phyloP scores from a whole-genome alignment of 1,140 invertebrate genomes.

The Papilio helenus region DNA sequence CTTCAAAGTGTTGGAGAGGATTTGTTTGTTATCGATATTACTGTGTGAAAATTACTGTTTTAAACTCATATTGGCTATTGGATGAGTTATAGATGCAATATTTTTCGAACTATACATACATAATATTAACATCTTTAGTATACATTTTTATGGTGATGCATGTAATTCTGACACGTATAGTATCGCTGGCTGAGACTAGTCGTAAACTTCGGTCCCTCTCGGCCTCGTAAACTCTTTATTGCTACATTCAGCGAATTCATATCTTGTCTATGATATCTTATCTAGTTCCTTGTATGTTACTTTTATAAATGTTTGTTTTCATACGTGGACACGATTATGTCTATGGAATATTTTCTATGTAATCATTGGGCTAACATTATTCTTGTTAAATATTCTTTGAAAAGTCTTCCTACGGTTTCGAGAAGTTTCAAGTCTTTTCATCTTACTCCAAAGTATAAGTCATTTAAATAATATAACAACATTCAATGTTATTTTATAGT shows the following conservation, averaged over 20 bases:
- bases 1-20: not conserved
- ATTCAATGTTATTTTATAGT: too few species aligned
- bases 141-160: slow-evolving; percentile 12
- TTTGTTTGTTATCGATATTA: not conserved
- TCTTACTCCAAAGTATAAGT: not conserved
- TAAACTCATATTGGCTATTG: not conserved
- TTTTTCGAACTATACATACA: too few species aligned
- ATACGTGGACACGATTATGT: too few species aligned
- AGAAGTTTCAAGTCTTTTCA: not conserved
- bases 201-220: not conserved
- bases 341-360: too few species aligned
- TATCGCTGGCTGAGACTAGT: not conserved
- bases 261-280: not conserved
- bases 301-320: too few species aligned
- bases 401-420: not conserved
- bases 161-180: slow-evolving; percentile 12
- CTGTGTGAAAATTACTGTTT: not conserved
- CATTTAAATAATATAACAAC: not conserved
- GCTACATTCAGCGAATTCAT: slow-evolving; percentile 3
- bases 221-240: slow-evolving; percentile 18
- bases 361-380: too few species aligned
- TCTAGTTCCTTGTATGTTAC: not conserved
- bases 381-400: too few species aligned
- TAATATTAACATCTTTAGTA: not conserved
- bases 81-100: not conserved